Evolutionary conservation across 2,113 vertebrate species (phyloP).

Genomic region (Calonectris borealis): DNA sequence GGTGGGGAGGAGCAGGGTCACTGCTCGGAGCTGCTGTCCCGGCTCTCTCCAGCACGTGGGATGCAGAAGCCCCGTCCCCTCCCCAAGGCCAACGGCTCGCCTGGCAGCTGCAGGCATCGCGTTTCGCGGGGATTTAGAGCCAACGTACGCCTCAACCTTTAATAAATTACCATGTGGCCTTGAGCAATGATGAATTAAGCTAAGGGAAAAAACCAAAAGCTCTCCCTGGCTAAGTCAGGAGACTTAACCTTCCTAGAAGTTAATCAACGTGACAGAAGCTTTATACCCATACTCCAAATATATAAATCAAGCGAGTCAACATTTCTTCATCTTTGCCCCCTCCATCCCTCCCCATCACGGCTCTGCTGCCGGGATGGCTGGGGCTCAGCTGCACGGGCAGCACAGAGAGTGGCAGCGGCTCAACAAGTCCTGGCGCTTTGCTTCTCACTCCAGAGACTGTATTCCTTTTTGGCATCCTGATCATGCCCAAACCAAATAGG

Average conservation of each 20-base stretch:
- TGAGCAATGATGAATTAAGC: slow-evolving; percentile 43
- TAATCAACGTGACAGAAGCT: slow-evolving; percentile 26
- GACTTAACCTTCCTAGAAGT: slow-evolving; percentile 21
- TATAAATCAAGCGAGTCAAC: background rate
- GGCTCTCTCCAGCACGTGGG: rapidly evolving
- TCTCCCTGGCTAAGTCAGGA: background rate
- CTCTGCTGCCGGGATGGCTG: background rate
- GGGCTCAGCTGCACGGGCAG: background rate
- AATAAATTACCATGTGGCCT: background rate
- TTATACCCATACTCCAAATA: background rate
- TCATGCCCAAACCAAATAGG: background rate
- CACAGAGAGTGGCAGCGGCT: background rate
- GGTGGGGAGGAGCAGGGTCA: background rate
- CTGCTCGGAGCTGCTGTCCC: rapidly evolving
- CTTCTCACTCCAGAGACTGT: background rate
- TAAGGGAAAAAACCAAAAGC: background rate
- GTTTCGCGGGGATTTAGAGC: background rate
- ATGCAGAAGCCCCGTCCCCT: background rate
- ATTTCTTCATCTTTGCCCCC: background rate
- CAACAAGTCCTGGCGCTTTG: background rate
- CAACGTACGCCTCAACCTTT: background rate
- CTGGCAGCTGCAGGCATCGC: background rate
- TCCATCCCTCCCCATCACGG: background rate
- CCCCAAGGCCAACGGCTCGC: background rate
- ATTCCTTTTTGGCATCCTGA: background rate